Evolutionary conservation across 2,797 vertebrate species (phyloP), one percentile per base, ranked within the genome.

Genomic region (Staurois parvus): DNA sequence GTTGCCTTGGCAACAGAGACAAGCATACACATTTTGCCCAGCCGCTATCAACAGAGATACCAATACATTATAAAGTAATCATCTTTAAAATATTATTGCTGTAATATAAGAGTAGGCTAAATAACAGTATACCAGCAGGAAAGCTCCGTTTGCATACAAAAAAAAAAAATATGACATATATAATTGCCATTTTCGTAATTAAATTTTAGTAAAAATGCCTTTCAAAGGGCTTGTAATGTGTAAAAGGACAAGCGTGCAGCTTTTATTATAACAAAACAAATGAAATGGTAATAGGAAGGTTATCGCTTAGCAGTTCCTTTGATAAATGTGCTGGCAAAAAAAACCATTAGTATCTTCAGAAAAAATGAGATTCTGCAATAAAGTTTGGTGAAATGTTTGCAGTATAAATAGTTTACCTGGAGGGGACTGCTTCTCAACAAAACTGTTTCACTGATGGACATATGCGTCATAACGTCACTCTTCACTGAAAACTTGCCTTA

Each of bases 1-100:
- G 76, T 79, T 80, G 67, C 67, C 67, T 32, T 70, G 66, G 26
- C 66, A 80, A 70, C 66, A 28, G 11, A 29, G 1, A 30, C n/a
- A 42, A 37, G n/a, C 13, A 26, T 21, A 34, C 52, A n/a, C 2
- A 24, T 45, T 15, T 79, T 29, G 42, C 9, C 4, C 24, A 69
- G 28, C 32, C 37, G 2, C n/a, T 69, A 40, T 19, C 48, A 30
- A 56, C 32, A 79, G 12, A n/a, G 19, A 24, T 13, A 59, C n/a
- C 52, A 59, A 7, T 59, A 24, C 52, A 59, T 13, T 59, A 24
- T 59, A 59, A 24, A 59, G n/a, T 59, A 24, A 59, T 59, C 19
- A 59, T 24, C 3, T 59, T 21, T 7, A 59, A 59, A 21, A 0
- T 24, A 2, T 7, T 24, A 24, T 59, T 59, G 52, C 52, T 59